Evolutionary conservation across 2,888 invertebrate species (phyloP), one percentile per base, ranked within the genome.

Genomic region (Blastobasis adustella): DNA sequence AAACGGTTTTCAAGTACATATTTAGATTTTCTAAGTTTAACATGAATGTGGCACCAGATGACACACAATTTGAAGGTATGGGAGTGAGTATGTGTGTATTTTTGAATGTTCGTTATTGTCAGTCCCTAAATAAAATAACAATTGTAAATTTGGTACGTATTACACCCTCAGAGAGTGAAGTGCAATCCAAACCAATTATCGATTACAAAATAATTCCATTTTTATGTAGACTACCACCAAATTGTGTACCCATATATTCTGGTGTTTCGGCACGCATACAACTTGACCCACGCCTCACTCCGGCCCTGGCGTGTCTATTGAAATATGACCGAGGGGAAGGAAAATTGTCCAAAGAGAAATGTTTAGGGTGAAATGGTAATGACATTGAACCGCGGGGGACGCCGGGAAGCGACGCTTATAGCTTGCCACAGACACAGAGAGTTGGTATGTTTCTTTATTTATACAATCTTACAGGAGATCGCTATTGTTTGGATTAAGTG

Each of bases 341-440:
- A 46, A 52, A 50, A 52, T 50, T 45, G 43, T 52, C 51, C 52
- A 46, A 49, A 54, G 54, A 60, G 56, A 59, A 59, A 59, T 54
- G 54, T 55, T 54, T 54, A 55, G 60, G 62, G 60, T 52, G 57
- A 56, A 57, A 65, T 64, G 65, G 61, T 67, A 69, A 69, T 67
- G 67, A 69, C 67, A 66, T 69, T 68, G 65, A 62, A 64, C 58
- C 55, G 49, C 49, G 59, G 51, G 55, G 55, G 55, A 57, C 58
- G 54, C 49, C 50, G 52, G 54, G 50, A 49, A 8, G 43, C 36
- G 42, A 5, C 42, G 23, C 23, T 23, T 23, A 23, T 23, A 23
- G 23, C 1, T 23, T 23, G 23, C 23, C 23, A 23, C 23, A 23
- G 23, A 23, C 23, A 23, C 23, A 23, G 23, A 23, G 23, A 23